Base-by-base conservation (phyloP, 2,113 vertebrate species). In the Chunga burmeisteri region DNA sequence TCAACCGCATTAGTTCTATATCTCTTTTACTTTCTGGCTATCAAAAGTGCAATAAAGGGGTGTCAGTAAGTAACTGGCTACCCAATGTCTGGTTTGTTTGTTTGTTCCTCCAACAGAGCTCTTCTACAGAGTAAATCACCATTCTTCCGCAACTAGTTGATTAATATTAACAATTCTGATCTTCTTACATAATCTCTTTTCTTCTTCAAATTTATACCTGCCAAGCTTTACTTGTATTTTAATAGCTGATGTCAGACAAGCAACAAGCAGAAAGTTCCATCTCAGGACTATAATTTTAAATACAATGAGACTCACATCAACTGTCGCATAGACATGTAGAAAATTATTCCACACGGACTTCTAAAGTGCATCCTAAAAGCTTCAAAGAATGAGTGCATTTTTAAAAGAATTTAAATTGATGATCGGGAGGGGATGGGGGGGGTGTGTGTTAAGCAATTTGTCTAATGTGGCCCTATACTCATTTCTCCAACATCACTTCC, bases 211-310 rank as follows among this genome's bases (percentile, higher is more conserved):
- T 98, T 98, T 96, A 98, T 97, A 98, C 98, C 98, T 99, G 98
- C 97, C 98, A 98, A 98, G 97, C 95, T 98, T 98, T 96, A 93
- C 97, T 98, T 98, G 96, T 94, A 97, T 98, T 98, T 98, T 98
- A 98, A 98, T 97, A 98, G 97, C 97, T 97, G 96, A 98, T 98
- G 98, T 98, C 98, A 98, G 98, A 97, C 96, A 96, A 97, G 98
- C 96, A 97, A 97, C 62, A 81, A 75, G 94, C 93, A 96, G 97
- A 92, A 96, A 98, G 97, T 98, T 98, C 98, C 96, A 97, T 96
- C 96, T 98, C 98, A 98, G 98, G 97, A 98, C 98, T 98, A 97
- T 98, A 98, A 98, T 99, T 99, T 98, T 97, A 95, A 98, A 98
- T 96, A 98, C 98, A 98, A 98, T 98, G 98, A 99, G 97, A 98